phyloP scores from a whole-genome alignment of 2,113 vertebrate genomes.

The Muscicapa adusta region DNA sequence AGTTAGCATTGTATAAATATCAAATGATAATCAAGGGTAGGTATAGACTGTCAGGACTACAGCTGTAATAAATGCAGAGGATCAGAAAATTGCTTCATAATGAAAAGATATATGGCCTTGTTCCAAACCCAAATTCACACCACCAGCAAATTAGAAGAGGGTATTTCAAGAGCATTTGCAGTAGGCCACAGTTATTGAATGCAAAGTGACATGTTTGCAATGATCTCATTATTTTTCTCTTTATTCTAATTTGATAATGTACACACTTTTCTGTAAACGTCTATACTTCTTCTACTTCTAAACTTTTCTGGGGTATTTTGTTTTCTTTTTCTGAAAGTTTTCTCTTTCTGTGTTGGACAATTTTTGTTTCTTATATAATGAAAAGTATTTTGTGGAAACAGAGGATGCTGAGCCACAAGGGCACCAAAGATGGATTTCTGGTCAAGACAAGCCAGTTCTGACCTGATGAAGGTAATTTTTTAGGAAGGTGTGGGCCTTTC shows the following conservation, averaged over 20 bases:
- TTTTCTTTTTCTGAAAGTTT: neutral
- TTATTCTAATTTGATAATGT: neutral
- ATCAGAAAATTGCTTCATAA: conserved; percentile 65
- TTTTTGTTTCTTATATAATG: neutral
- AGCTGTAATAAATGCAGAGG: conserved; percentile 54
- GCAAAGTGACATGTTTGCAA: neutral
- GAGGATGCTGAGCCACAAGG: neutral
- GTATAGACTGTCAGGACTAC: neutral
- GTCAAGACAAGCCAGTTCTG: neutral
- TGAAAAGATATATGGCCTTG: conserved; percentile 20
- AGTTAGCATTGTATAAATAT: conserved; percentile 42
- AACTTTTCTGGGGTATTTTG: neutral
- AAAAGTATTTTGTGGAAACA: neutral
- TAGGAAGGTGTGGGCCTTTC: neutral
- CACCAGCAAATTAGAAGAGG: conserved; percentile 44
- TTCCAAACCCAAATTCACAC: conserved; percentile 45
- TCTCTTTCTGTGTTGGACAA: neutral
- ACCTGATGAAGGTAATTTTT: neutral
- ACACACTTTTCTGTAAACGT: neutral
- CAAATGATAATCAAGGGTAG: conserved; percentile 57
- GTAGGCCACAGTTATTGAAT: neutral
- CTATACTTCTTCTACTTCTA: neutral
- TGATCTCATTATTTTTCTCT: neutral
- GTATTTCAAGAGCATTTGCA: conserved; percentile 53
- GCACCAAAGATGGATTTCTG: neutral